phyloP scores from a whole-genome alignment of 2,888 invertebrate genomes.

The Epistrophe grossulariae region DNA sequence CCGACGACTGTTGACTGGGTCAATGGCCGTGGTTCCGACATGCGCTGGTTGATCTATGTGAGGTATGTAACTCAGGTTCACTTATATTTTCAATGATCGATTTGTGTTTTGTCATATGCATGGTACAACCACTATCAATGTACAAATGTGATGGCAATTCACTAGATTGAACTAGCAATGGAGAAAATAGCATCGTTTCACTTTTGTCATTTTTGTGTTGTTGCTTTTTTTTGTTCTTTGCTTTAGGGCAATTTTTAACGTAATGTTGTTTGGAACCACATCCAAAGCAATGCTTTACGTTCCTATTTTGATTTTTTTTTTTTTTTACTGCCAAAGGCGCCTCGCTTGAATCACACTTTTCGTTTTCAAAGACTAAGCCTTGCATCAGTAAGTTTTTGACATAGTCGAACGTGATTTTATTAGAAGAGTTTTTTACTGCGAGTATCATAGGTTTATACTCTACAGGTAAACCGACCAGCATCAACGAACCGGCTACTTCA shows the following conservation, averaged over 20 bases:
- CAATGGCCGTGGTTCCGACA: too few species aligned
- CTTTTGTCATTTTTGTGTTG: slow-evolving; percentile 37
- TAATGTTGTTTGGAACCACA: slow-evolving; percentile 54
- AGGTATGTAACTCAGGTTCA: too few species aligned
- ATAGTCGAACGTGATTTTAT: too few species aligned
- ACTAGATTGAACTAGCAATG: slow-evolving; percentile 40
- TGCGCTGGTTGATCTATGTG: too few species aligned
- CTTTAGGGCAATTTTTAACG: slow-evolving; percentile 19
- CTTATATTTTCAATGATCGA: slow-evolving; percentile 22
- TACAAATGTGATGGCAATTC: slow-evolving; percentile 44
- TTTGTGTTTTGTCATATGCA: slow-evolving; percentile 50
- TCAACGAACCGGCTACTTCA: too few species aligned
- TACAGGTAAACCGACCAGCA: too few species aligned
- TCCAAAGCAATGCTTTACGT: slow-evolving; percentile 46
- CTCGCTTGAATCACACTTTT: slow-evolving; percentile 8
- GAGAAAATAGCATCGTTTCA: slow-evolving; percentile 40
- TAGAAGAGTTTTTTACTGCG: too few species aligned
- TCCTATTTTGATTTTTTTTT: slow-evolving; percentile 23
- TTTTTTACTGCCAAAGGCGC: slow-evolving; percentile 8
- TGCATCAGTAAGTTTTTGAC: slow-evolving; percentile 58
- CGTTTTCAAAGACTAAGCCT: slow-evolving; percentile 47
- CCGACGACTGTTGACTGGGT: too few species aligned
- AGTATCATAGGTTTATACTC: too few species aligned
- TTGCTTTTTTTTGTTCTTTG: slow-evolving; percentile 13
- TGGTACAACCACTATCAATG: slow-evolving; percentile 36